A percentile compares a stretch with the other conserved stretches of the same genome.
phyloP scores from a whole-genome alignment of 2,888 invertebrate species.

The Allolobophora icterica region DNA sequence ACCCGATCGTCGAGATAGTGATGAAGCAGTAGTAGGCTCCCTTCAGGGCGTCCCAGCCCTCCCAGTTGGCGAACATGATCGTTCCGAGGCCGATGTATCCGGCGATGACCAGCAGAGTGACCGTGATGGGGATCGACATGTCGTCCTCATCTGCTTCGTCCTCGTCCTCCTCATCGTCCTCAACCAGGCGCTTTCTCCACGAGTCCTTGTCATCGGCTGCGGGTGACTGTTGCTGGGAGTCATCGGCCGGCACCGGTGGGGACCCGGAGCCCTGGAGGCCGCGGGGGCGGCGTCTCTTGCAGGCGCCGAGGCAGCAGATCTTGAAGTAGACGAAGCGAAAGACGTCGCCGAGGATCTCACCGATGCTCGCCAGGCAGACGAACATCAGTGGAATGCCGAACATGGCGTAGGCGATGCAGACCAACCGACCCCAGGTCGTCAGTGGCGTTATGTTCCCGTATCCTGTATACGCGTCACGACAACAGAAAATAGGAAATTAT shows the following conservation, averaged over 20 bases:
- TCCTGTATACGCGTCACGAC: constrained; percentile 50
- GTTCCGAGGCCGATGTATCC: constrained; percentile 64
- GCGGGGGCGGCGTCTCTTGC: constrained; percentile 45
- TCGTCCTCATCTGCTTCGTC: constrained; percentile 62
- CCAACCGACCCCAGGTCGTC: constrained; percentile 64
- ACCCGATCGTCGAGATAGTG: constrained; percentile 64
- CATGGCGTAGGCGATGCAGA: constrained; percentile 65
- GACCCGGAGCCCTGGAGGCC: neutral
- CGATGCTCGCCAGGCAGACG: constrained; percentile 68
- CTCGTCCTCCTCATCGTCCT: constrained; percentile 48
- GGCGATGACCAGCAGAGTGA: constrained; percentile 63
- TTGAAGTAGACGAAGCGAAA: constrained; percentile 40
- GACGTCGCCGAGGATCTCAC: constrained; percentile 67
- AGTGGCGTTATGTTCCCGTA: constrained; percentile 65
- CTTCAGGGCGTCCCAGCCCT: constrained; percentile 58
- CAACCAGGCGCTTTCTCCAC: constrained; percentile 4
- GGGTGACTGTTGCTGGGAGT: neutral
- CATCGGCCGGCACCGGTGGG: neutral
- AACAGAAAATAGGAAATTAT: no score
- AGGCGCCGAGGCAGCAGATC: constrained; percentile 40
- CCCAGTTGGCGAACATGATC: constrained; percentile 63
- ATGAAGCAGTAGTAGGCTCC: constrained; percentile 65
- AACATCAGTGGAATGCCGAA: constrained; percentile 69
- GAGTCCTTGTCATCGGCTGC: neutral
- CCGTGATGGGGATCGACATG: constrained; percentile 62